These are phyloP conservation scores for Trichechus manatus DNA, from an alignment of 2,113 vertebrate species.

Conservation along the genomic window DNA sequence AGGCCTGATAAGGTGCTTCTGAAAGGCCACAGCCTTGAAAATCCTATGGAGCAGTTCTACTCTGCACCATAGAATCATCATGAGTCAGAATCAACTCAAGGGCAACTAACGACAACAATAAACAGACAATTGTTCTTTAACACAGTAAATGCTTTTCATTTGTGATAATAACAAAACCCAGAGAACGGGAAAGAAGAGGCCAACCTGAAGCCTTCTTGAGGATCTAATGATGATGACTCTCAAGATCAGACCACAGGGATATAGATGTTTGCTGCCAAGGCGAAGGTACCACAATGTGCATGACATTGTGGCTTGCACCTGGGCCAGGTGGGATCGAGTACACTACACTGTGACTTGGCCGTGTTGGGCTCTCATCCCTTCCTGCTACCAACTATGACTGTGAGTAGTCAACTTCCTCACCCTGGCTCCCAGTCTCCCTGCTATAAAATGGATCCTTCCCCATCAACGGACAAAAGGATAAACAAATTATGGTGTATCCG, in stretches of 20 bases:
- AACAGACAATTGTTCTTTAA: not conserved
- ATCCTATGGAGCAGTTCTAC: not conserved
- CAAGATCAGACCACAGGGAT: not conserved
- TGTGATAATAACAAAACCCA: not conserved
- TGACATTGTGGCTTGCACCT: rapidly evolving
- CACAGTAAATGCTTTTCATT: not conserved
- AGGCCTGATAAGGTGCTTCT: not conserved
- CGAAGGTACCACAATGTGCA: rapidly evolving
- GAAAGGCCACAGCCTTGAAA: not conserved
- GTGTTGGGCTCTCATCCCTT: rapidly evolving
- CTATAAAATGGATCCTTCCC: not conserved
- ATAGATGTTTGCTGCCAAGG: not conserved
- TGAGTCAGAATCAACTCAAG: not conserved
- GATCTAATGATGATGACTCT: too few relatives aligned
- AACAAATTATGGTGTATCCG: too few relatives aligned
- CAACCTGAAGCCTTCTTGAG: rapidly evolving
- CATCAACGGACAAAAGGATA: too few relatives aligned
- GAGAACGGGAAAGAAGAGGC: not conserved
- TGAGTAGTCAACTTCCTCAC: rapidly evolving
- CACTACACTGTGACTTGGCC: not conserved
- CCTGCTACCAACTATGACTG: rapidly evolving
- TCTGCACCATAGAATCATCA: not conserved
- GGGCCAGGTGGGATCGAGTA: not conserved
- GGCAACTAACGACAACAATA: not conserved
- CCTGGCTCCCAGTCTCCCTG: not conserved